These are phyloP conservation scores for Melanerpes aurifrons DNA, from an alignment of 2,113 vertebrate genomes.

Conservation along the genomic window DNA sequence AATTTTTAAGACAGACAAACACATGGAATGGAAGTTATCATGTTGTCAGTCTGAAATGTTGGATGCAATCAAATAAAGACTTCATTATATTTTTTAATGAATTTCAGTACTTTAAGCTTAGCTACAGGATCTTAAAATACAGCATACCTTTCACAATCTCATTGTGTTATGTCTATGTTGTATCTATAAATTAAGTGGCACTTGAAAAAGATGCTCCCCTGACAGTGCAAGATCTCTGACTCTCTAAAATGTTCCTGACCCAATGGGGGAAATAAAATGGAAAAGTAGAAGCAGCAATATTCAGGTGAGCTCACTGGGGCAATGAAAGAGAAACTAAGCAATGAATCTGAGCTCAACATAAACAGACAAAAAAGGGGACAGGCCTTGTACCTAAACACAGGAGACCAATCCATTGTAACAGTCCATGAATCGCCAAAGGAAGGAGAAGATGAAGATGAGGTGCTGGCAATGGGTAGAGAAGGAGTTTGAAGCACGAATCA, in stretches of 20 bases:
- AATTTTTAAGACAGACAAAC: not conserved
- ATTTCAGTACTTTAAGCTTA: not conserved
- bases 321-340: not conserved
- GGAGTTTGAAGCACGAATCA: slow-evolving; percentile 20
- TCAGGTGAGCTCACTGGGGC: not conserved
- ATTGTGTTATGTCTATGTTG: not conserved
- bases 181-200: not conserved
- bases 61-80: not conserved
- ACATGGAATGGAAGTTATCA: not conserved
- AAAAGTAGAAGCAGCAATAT: not conserved
- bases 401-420: slow-evolving; percentile 15
- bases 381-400: not conserved
- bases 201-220: not conserved
- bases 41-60: not conserved
- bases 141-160: not conserved
- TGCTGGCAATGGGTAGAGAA: slow-evolving; percentile 14
- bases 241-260: not conserved
- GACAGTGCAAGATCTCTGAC: not conserved
- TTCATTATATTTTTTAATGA: not conserved
- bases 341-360: not conserved
- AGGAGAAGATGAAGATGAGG: slow-evolving; percentile 37
- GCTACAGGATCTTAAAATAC: not conserved
- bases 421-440: not conserved
- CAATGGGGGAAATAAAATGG: not conserved
- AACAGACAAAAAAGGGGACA: not conserved